phyloP scores from a whole-genome alignment of 2,113 vertebrate species.

The Hyla sarda region DNA sequence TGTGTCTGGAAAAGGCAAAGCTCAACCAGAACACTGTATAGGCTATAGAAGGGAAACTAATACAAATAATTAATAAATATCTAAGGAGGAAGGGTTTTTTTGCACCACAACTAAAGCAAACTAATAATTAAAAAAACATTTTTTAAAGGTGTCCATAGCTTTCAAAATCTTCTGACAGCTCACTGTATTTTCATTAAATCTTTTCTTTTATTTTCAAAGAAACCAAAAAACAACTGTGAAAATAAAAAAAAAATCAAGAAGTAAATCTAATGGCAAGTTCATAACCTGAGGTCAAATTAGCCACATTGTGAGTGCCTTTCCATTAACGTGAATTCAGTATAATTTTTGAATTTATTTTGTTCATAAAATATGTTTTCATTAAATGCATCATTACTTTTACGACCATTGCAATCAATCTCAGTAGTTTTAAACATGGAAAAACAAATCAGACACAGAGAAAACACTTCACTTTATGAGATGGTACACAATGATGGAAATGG shows the following conservation, averaged over 20 bases:
- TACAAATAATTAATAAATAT: too few relatives aligned
- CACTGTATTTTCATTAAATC: not conserved
- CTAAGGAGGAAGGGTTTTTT: too few relatives aligned
- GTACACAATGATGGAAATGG: constrained; percentile 68
- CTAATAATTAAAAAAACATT: too few relatives aligned
- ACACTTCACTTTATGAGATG: constrained; percentile 77
- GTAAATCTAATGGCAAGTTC: constrained; percentile 14
- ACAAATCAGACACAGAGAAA: constrained; percentile 77
- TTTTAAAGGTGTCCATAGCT: too few relatives aligned
- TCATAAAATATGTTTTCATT: constrained; percentile 82
- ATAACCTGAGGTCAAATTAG: constrained; percentile 68
- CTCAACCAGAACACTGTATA: too few relatives aligned
- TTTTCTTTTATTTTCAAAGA: not conserved
- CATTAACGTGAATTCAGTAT: constrained; percentile 74
- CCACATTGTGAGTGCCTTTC: constrained; percentile 72
- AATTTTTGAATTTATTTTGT: constrained; percentile 76
- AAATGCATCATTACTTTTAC: constrained; percentile 82
- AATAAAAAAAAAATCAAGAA: constrained; percentile 45
- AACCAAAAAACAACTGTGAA: not conserved
- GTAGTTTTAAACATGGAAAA: constrained; percentile 72
- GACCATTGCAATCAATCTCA: constrained; percentile 77
- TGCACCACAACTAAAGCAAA: too few relatives aligned
- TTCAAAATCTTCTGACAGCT: too few relatives aligned
- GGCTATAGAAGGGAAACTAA: too few relatives aligned
- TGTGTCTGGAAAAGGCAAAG: too few relatives aligned